A percentile compares a stretch with the other conserved stretches of the same genome.
Conservation (phyloP, 2,888 invertebrate species). For the Noctuana brunneofusca region DNA sequence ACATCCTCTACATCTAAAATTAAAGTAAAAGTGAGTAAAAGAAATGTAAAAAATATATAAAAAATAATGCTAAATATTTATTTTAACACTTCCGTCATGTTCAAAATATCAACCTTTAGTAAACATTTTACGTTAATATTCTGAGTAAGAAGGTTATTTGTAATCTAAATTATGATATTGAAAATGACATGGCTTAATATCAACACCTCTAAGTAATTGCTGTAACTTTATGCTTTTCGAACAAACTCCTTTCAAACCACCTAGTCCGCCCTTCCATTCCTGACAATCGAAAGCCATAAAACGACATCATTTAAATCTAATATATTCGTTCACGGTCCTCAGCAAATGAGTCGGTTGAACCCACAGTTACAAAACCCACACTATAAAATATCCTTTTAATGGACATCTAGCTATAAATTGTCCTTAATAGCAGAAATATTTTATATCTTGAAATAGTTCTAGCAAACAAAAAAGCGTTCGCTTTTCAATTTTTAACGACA, state of each 20-base stretch:
- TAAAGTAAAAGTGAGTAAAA: too few species aligned
- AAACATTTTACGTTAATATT: neutral
- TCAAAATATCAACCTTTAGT: neutral
- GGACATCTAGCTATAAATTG: constrained; percentile 71
- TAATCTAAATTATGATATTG: neutral
- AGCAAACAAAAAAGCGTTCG: constrained; percentile 71
- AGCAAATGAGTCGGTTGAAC: constrained; percentile 58
- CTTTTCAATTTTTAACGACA: constrained; percentile 72
- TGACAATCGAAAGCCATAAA: constrained; percentile 42
- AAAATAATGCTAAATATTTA: too few species aligned
- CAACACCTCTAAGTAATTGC: constrained; percentile 10
- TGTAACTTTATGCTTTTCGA: constrained; percentile 13
- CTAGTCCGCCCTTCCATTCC: constrained; percentile 33
- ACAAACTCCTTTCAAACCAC: constrained; percentile 7
- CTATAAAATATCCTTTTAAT: constrained; percentile 74
- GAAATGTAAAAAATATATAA: too few species aligned
- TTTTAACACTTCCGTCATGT: neutral
- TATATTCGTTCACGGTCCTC: constrained; percentile 56
- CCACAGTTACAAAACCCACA: constrained; percentile 66
- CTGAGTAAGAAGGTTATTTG: neutral
- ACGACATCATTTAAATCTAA: constrained; percentile 46
- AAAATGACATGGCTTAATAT: constrained; percentile 4
- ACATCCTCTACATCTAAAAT: too few species aligned
- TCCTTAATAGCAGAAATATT: constrained; percentile 77
- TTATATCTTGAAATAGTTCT: constrained; percentile 60